Evolutionary conservation across 2,797 vertebrate species (phyloP).

Genomic region (Micrastur ruficollis): DNA sequence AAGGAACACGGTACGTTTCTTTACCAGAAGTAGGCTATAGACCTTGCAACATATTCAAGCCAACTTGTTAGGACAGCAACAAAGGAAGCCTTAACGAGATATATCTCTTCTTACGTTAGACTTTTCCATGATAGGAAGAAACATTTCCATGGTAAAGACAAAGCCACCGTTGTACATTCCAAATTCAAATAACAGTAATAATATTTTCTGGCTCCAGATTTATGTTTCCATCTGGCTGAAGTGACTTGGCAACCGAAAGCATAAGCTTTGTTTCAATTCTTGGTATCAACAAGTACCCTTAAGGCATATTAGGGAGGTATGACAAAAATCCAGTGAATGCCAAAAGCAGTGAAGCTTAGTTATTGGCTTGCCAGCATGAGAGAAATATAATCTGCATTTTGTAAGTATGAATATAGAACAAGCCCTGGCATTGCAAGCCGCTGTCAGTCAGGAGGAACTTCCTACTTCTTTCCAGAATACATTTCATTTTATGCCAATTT

Average conservation of each 20-base stretch:
- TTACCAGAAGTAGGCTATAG: not conserved
- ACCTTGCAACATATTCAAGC: not conserved
- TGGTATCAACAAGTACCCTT: conserved; percentile 69
- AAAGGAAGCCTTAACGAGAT: not conserved
- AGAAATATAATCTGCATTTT: conserved; percentile 61
- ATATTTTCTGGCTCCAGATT: conserved; percentile 63
- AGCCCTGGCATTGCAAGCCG: conserved; percentile 40
- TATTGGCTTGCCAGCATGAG: conserved; percentile 57
- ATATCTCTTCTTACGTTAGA: not conserved
- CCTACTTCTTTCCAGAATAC: conserved; percentile 39
- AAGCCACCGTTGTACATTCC: conserved; percentile 33
- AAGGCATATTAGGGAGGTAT: conserved; percentile 71
- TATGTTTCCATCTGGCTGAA: conserved; percentile 68
- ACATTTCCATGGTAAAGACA: conserved; percentile 27
- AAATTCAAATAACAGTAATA: conserved; percentile 54
- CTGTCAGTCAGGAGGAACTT: conserved; percentile 62
- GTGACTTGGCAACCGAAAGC: conserved; percentile 68
- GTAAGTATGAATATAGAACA: conserved; percentile 62
- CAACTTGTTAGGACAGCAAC: not conserved
- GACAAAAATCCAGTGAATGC: conserved; percentile 58
- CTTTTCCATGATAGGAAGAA: conserved; percentile 2
- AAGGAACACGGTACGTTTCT: not conserved
- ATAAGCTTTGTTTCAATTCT: conserved; percentile 70
- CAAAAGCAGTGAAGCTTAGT: conserved; percentile 50
- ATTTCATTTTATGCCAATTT: conserved; percentile 46